Base-by-base conservation (phyloP, 2,113 vertebrate species). In the Larimichthys crocea region DNA sequence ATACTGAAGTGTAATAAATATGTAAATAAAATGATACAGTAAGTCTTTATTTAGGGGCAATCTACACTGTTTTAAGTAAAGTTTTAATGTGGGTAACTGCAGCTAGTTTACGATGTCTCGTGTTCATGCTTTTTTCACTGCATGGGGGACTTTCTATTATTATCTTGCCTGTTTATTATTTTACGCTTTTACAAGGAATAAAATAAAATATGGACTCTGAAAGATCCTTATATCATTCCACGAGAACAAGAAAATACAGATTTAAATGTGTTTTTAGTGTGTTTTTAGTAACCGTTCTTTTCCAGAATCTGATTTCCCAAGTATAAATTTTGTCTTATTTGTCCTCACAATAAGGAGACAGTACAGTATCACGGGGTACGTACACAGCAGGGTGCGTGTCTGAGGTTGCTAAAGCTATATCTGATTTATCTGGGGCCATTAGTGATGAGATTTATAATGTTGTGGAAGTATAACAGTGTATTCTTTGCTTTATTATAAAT, bases 1-100 rank as follows among this genome's bases (percentile, higher is more conserved):
- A 91, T 88, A 82, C 63, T 40, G 24, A 75, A 67, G 69, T 76
- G 63, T 79, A 46, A 88, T 82, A 82, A 85, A 88, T 76, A 72
- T 81, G 72, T 53, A 80, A 50, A 88, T 89, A 75, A 83, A 76
- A 75, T 15, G 3, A 49, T 40, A 48, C 46, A 50, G 42, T 49
- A 69, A 49, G 2, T 22, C 35, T 40, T 40, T 12, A n/a, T 24
- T 84, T 50, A 35, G 35, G 3, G 35, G 44, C 44, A 46, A 46
- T 46, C 44, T 46, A 4, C 44, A 46, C 44, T 4, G 44, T 46
- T 70, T 72, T 79, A 57, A 10, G 19, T 62, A 10, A 80, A 48
- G 57, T 87, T 75, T 78, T 53, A 78, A 75, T 5, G 76, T 73
- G 5, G 4, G 61, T 14, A 82, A 10, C 69, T 76, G n/a, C 35